Percentiles rank a stretch among this genome's conserved stretches.
These are phyloP conservation scores for Hypercompe scribonia DNA, from an alignment of 2,888 invertebrate genomes.

Conservation along the genomic window DNA sequence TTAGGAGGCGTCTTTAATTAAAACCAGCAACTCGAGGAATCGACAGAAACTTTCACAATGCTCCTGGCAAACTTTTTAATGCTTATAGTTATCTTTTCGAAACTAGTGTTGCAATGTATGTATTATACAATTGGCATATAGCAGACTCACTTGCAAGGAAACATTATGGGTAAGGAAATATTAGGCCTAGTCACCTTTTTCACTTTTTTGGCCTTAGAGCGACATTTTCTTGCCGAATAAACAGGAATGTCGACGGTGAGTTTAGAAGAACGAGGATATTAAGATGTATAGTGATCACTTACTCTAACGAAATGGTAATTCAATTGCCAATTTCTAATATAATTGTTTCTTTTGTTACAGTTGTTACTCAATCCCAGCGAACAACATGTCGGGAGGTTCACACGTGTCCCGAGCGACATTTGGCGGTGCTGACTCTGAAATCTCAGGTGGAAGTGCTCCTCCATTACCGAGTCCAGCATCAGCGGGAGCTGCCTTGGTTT, in stretches of 20 bases:
- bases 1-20: constrained; percentile 36
- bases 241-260: too few relatives aligned
- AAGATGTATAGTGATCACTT: background rate
- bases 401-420: constrained; percentile 85
- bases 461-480: constrained; percentile 92
- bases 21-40: constrained; percentile 19
- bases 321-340: background rate
- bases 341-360: constrained; percentile 65
- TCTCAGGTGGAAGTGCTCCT: constrained; percentile 83
- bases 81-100: constrained; percentile 11
- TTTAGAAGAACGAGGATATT: background rate
- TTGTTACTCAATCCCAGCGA: constrained; percentile 88
- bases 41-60: constrained; percentile 10
- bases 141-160: too few relatives aligned
- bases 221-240: too few relatives aligned
- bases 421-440: constrained; percentile 76
- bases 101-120: background rate
- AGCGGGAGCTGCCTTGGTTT: constrained; percentile 90
- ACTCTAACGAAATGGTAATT: background rate
- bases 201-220: too few relatives aligned
- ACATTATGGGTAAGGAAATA: too few relatives aligned
- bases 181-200: too few relatives aligned
- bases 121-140: background rate
- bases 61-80: constrained; percentile 27
- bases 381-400: constrained; percentile 88